Base-by-base conservation (phyloP, 2,888 invertebrate genomes). In the Siphonodentalium dalli region DNA sequence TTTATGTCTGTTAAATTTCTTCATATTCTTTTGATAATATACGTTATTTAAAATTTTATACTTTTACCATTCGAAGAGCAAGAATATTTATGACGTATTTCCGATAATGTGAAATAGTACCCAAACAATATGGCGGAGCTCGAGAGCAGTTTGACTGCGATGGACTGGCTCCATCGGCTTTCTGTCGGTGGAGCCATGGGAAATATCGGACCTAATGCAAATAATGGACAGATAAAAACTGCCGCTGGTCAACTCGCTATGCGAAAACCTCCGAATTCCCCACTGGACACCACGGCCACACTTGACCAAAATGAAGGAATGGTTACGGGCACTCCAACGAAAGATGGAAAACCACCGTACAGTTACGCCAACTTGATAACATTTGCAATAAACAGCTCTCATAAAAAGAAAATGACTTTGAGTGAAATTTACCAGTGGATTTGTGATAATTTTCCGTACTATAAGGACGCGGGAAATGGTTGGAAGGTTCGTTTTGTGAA, bases 361-460 rank as follows among this genome's bases (percentile, higher is more conserved):
- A 88, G 88, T 70, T 89, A 89, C 78, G 88, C 88, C 35, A 88
- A 87, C 70, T 85, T 89, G 80, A 89, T 89, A 66, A 84, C 87
- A 59, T 83, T 88, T 67, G 89, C 89, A 6, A 88, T 89, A 68
- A 83, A 83, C 69, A 88, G 87, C 82, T 86, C 87, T 1, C 83
- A 85, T 2, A 86, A 86, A 71, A 87, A 88, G 66, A 88, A 88
- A 83, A 88, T 89, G 88, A 89, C 89, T 2, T 83, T 89, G 29
- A 87, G 87, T 65, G 88, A 89, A 79, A 89, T 89, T 66, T 89
- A 89, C 78, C 86, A 87, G 65, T 89, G 88, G 84, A 89, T 89
- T 39, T 87, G 87, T 70, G 87, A 88, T 61, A 87, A 88, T 66
- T 89, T 88, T 79, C 87, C 88, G 0, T 89, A 88, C 75, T 89